phyloP scores from a whole-genome alignment of 2,113 vertebrate species.

The Neoarius graeffei region DNA sequence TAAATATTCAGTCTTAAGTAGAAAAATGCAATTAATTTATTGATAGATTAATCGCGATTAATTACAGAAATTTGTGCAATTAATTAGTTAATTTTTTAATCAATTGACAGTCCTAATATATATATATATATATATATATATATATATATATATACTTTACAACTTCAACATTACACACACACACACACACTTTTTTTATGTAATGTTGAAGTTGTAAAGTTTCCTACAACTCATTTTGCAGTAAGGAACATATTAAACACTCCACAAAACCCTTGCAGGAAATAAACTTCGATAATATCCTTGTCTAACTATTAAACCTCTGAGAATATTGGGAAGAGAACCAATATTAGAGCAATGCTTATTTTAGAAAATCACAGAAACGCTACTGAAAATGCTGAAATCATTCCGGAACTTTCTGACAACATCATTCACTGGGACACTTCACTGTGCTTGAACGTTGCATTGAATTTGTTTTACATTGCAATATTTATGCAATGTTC shows the following conservation, averaged over 20 bases:
- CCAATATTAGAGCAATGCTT: neutral
- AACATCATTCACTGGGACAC: neutral
- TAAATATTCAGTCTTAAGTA: too few relatives aligned
- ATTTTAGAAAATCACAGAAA: too few relatives aligned
- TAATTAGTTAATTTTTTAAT: too few relatives aligned
- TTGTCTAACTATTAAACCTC: neutral
- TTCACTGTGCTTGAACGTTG: neutral
- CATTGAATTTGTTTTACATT: neutral
- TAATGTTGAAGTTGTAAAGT: neutral
- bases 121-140: too few relatives aligned
- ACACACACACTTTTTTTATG: neutral
- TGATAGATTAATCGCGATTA: too few relatives aligned
- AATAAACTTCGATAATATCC: neutral
- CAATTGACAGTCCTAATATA: too few relatives aligned
- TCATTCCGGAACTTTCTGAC: neutral
- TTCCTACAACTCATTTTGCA: neutral
- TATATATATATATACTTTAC: too few relatives aligned
- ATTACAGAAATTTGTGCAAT: too few relatives aligned
- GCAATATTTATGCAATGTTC: neutral
- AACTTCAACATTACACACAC: too few relatives aligned
- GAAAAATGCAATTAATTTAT: too few relatives aligned
- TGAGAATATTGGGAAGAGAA: neutral
- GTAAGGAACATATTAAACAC: neutral
- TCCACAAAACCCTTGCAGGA: neutral
- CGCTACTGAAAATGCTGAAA: neutral